Conservation (phyloP, 2,888 invertebrate species). For the Hypomecis atomaria region DNA sequence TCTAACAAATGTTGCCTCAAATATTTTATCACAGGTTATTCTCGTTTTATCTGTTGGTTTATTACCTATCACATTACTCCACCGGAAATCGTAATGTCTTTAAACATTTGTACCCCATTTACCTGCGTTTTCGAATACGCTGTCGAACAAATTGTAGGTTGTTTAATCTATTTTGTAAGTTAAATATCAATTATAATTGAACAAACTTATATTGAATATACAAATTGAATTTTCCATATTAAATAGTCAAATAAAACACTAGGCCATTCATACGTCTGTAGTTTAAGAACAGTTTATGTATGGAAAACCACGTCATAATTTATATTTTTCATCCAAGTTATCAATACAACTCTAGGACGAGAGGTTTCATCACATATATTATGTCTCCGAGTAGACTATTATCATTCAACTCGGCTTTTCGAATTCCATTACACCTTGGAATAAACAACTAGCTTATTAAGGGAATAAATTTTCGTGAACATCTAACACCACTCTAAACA, state of each 20-base stretch:
- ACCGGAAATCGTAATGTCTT: constrained; percentile 36
- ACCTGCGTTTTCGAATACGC: constrained; percentile 20
- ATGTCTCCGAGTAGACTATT: constrained; percentile 2
- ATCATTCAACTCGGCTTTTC: constrained; percentile 6
- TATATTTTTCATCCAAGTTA: too few species aligned
- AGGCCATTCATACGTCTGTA: too few species aligned
- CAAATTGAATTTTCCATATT: neutral
- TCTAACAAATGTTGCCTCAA: constrained; percentile 41
- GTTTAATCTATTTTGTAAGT: constrained; percentile 12
- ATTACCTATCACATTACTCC: constrained; percentile 39
- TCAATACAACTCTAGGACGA: neutral
- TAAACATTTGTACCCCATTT: constrained; percentile 27
- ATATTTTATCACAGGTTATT: constrained; percentile 42
- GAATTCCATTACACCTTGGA: constrained; percentile 16
- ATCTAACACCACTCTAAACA: constrained; percentile 5
- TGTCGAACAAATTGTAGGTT: constrained; percentile 9
- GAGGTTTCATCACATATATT: neutral
- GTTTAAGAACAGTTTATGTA: too few species aligned
- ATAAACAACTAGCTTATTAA: constrained; percentile 8
- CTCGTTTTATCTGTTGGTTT: constrained; percentile 42
- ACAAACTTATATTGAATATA: neutral
- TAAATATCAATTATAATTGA: neutral
- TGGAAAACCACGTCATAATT: too few species aligned
- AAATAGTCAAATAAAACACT: too few species aligned
- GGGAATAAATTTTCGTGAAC: constrained; percentile 16